A percentile compares a stretch with the other conserved stretches of the same genome.
Evolutionary conservation across 2,113 vertebrate species (phyloP).

Genomic region (Peromyscus maniculatus): DNA sequence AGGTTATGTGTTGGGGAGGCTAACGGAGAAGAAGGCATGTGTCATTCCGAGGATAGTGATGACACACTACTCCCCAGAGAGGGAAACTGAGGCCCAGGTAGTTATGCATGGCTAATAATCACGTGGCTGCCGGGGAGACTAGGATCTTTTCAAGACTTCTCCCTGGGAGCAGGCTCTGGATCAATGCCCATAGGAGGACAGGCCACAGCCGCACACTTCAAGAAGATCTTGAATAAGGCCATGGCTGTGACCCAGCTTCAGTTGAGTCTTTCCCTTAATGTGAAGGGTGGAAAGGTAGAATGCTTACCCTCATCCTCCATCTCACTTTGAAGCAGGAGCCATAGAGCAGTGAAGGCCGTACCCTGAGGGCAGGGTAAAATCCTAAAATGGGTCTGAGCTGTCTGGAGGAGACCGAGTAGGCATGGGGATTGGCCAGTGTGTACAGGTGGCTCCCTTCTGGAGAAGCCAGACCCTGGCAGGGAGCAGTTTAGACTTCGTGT

Average conservation of each 20-base stretch:
- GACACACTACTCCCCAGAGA: not conserved
- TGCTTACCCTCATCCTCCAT: no score
- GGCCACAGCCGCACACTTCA: not conserved
- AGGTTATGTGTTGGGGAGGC: not conserved
- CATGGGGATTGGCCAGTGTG: not conserved
- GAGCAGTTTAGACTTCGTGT: not conserved
- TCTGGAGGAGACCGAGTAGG: constrained; percentile 21
- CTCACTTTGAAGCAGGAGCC: not conserved
- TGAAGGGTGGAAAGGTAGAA: not conserved
- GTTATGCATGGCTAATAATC: not conserved
- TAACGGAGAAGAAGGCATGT: not conserved
- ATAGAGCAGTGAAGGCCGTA: not conserved
- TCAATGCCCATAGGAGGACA: not conserved
- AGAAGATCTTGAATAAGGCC: not conserved
- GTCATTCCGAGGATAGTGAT: not conserved
- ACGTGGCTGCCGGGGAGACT: not conserved
- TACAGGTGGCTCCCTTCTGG: not conserved
- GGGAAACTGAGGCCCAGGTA: constrained; percentile 27
- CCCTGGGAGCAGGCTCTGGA: not conserved
- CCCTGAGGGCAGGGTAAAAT: not conserved
- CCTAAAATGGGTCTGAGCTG: not conserved
- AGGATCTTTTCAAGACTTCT: not conserved
- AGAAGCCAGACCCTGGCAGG: not conserved
- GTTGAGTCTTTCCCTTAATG: constrained; percentile 47
- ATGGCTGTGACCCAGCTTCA: constrained; percentile 18